Conservation (phyloP, 2,888 invertebrate species). For the Agrilus cyanescens region DNA sequence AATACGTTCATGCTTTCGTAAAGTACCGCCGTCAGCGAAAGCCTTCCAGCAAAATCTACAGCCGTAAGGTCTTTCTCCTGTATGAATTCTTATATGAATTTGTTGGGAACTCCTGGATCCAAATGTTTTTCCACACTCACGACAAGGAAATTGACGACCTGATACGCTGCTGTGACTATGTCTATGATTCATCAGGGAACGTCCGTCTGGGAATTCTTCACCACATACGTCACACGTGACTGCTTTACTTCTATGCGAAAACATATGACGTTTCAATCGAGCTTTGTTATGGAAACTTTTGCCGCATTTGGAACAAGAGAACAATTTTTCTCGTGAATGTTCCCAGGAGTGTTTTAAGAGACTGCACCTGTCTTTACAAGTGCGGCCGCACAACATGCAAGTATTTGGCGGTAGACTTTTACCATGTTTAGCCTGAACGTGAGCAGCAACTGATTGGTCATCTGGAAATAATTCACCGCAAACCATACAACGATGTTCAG, state of each 20-base stretch:
- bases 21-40: constrained; percentile 76
- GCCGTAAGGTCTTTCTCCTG: constrained; percentile 73
- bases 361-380: constrained; percentile 54
- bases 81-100: constrained; percentile 77
- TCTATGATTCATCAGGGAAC: constrained; percentile 56
- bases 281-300: constrained; percentile 63
- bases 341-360: constrained; percentile 58
- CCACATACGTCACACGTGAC: constrained; percentile 59
- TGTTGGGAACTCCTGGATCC: constrained; percentile 77
- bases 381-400: constrained; percentile 54
- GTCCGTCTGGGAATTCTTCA: constrained; percentile 57
- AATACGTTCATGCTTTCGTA: constrained; percentile 74
- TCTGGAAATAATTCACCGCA: constrained; percentile 54
- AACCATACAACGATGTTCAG: constrained; percentile 47
- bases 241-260: constrained; percentile 57
- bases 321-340: constrained; percentile 48
- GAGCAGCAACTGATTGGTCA: constrained; percentile 50
- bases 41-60: constrained; percentile 83
- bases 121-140: constrained; percentile 76
- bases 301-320: constrained; percentile 54
- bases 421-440: constrained; percentile 47
- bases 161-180: constrained; percentile 44
- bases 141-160: constrained; percentile 62
- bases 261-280: constrained; percentile 52
- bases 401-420: constrained; percentile 51